Evolutionary conservation across 2,113 vertebrate genomes (phyloP).

Genomic region (Bungarus multicinctus): DNA sequence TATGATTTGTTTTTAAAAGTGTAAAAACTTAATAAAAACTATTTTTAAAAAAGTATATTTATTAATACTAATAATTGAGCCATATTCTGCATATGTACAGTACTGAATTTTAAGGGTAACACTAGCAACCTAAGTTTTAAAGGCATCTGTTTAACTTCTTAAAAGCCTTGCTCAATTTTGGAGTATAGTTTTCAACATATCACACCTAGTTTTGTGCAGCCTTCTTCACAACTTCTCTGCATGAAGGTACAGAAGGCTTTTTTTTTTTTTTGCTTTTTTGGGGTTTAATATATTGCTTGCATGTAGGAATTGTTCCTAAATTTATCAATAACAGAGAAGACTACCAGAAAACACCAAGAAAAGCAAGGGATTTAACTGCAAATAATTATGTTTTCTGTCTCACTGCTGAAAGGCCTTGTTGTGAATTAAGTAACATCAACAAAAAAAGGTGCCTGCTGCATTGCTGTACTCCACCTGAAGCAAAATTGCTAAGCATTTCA

Average conservation of each 20-base stretch:
- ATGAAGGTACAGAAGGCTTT: background rate
- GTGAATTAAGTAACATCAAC: constrained; percentile 10
- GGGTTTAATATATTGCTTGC: background rate
- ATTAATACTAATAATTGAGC: background rate
- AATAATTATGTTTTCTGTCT: constrained; percentile 11
- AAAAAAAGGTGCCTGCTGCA: constrained; percentile 16
- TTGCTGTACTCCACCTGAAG: constrained; percentile 42
- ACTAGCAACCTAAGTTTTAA: background rate
- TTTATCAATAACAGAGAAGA: constrained; percentile 6
- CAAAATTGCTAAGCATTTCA: constrained; percentile 58
- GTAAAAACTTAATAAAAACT: no score
- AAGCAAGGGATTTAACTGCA: constrained; percentile 5
- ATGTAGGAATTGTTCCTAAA: background rate
- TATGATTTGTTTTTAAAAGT: no score
- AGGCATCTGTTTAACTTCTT: background rate
- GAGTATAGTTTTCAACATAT: background rate
- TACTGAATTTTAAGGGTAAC: background rate
- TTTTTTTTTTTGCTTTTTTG: background rate
- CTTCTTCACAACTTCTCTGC: background rate
- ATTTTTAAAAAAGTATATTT: no score
- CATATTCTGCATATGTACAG: background rate
- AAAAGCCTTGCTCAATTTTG: background rate
- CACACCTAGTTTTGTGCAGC: background rate
- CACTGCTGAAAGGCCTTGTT: constrained; percentile 18
- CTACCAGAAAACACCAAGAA: constrained; percentile 28